Percentiles rank a stretch among this genome's conserved stretches.
phyloP scores from a whole-genome alignment of 2,888 invertebrate genomes.

The Dorcus hopei region DNA sequence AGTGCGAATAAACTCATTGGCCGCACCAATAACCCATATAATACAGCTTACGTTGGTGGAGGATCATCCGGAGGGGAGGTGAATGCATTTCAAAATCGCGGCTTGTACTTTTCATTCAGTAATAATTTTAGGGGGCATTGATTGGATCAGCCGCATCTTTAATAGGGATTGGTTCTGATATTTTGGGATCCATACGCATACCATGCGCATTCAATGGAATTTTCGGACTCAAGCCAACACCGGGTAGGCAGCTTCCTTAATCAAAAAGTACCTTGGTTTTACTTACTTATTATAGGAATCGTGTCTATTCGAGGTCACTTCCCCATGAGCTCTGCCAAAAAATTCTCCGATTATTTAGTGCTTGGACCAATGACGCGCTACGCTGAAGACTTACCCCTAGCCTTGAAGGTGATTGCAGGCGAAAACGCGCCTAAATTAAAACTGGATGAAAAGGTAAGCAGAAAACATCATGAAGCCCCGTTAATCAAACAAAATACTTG shows the following conservation, averaged over 20 bases:
- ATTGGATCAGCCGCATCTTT: slow-evolving; percentile 72
- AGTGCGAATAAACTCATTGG: slow-evolving; percentile 77
- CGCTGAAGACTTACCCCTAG: slow-evolving; percentile 68
- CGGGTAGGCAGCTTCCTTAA: slow-evolving; percentile 50
- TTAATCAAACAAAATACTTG: neutral
- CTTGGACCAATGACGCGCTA: slow-evolving; percentile 77
- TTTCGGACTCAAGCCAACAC: slow-evolving; percentile 83
- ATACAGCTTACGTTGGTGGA: slow-evolving; percentile 69
- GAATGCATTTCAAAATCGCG: slow-evolving; percentile 21
- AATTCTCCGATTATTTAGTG: slow-evolving; percentile 54
- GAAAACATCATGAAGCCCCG: no score
- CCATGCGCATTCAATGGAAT: slow-evolving; percentile 84
- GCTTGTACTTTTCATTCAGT: neutral
- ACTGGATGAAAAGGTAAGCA: slow-evolving; percentile 52
- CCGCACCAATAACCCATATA: slow-evolving; percentile 79
- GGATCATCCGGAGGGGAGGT: slow-evolving; percentile 91
- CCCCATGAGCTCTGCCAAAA: slow-evolving; percentile 53
- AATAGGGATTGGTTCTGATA: slow-evolving; percentile 79
- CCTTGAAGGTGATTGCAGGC: slow-evolving; percentile 62
- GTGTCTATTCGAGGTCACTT: slow-evolving; percentile 60
- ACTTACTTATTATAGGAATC: slow-evolving; percentile 47
- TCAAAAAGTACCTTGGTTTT: neutral
- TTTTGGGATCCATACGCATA: slow-evolving; percentile 83
- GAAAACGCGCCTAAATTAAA: slow-evolving; percentile 47
- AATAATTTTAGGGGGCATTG: slow-evolving; percentile 58